Evolutionary conservation across 1,140 invertebrate genomes (phyloP).

Genomic region (Drosophila auraria): DNA sequence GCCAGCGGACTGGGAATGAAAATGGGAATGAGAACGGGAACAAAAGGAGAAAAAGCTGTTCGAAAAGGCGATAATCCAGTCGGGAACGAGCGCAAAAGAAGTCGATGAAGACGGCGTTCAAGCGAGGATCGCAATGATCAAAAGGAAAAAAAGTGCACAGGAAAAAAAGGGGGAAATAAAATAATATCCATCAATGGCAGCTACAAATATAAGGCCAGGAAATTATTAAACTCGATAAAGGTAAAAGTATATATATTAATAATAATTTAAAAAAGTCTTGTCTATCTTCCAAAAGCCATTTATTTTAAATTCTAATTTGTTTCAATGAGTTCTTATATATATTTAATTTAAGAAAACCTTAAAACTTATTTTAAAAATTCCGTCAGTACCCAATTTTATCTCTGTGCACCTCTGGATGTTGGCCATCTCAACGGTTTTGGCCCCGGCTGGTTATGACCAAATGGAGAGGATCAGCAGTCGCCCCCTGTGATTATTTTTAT

Average conservation of each 20-base stretch:
- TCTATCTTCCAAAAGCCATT: too few relatives aligned
- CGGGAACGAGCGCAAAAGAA: slow-evolving; percentile 30
- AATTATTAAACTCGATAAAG: too few relatives aligned
- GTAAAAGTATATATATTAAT: too few relatives aligned
- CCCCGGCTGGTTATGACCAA: slow-evolving; percentile 64
- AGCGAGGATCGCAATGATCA: slow-evolving; percentile 47
- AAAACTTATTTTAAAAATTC: too few relatives aligned
- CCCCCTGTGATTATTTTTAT: slow-evolving; percentile 78
- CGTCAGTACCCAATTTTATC: background rate
- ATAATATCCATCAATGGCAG: too few relatives aligned
- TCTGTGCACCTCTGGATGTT: slow-evolving; percentile 7
- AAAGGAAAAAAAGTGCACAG: slow-evolving; percentile 24
- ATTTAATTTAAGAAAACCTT: too few relatives aligned
- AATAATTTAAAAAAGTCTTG: too few relatives aligned
- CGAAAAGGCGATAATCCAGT: slow-evolving; percentile 73
- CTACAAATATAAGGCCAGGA: too few relatives aligned
- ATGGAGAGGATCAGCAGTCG: slow-evolving; percentile 54
- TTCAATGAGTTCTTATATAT: too few relatives aligned
- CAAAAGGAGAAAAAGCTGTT: slow-evolving; percentile 66
- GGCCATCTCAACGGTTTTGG: slow-evolving; percentile 54
- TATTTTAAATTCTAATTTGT: too few relatives aligned
- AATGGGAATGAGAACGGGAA: slow-evolving; percentile 20
- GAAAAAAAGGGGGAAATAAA: background rate
- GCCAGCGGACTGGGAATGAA: slow-evolving; percentile 17
- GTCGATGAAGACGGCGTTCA: slow-evolving; percentile 16